Evolutionary conservation across 2,113 vertebrate species (phyloP), one percentile per base, ranked within the genome.

Genomic region (Phalacrocorax aristotelis): DNA sequence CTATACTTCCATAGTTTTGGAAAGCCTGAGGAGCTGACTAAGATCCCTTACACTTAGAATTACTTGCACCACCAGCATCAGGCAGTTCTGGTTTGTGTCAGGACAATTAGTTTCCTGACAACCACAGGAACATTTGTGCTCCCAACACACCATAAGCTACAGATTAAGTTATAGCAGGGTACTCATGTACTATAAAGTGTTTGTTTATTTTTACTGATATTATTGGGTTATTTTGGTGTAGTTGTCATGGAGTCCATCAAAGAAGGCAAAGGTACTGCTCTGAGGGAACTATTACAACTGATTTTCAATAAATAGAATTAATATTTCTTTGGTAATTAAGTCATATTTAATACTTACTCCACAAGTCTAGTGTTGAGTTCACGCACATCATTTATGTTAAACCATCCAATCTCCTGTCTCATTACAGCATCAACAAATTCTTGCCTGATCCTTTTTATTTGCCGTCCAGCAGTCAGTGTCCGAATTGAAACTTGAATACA

Each of bases 391-490:
- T 97, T 99, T 89, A 99, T 85, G 70, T 99, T 99, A 86, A 99
- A 99, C 98, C 99, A 99, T 86, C 98, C 97, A 55, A 99, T 99
- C 94, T 99, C 99, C 92, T 99, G 99, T 87, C 98, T 98, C 95
- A 99, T 97, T 88, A 99, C 97, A 66, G 98, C 95, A 74, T 99
- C 99, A 96, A 99, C 99, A 96, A 99, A 99, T 25, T 97, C 83
- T 88, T 95, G 98, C 76, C 99, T 98, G 82, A 99, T 98, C 94
- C 97, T 98, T 77, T 96, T 98, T 83, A 98, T 98, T 96, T 99
- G 99, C 40, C 98, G 98, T 19, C 98, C 98, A 5, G 99, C 98
- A 15, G 99, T 97, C 82, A 99, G 93, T 4, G 97, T 98, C 99
- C 99, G 99, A 89, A 99, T 98, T 38, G 98, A 97, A 91, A 99